Evolutionary conservation across 2,797 vertebrate genomes (phyloP).

Genomic region (Pangasius djambal): DNA sequence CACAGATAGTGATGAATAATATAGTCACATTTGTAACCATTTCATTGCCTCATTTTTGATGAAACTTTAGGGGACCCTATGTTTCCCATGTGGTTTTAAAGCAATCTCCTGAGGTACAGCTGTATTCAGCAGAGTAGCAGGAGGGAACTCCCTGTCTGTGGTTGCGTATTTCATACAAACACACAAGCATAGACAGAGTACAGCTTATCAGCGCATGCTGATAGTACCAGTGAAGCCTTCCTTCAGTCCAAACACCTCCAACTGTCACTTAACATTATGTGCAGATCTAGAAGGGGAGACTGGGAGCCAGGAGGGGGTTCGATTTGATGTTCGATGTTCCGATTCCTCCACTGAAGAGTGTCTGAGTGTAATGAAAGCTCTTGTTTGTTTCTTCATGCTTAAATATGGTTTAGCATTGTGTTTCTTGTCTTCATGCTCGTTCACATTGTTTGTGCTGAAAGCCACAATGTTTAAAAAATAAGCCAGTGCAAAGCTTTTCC

Average conservation of each 20-base stretch:
- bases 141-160: not conserved
- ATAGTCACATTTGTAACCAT: not conserved
- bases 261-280: not conserved
- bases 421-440: not conserved
- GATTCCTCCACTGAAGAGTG: not conserved
- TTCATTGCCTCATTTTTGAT: not conserved
- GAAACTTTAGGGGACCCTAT: not conserved
- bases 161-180: not conserved
- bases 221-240: not conserved
- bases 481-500: not conserved
- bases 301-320: not conserved
- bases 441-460: slow-evolving; percentile 61
- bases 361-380: not conserved
- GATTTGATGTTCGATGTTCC: not conserved
- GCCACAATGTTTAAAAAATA: slow-evolving; percentile 29
- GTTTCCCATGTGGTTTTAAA: not conserved
- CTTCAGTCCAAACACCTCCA: not conserved
- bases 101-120: not conserved
- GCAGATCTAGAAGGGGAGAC: not conserved
- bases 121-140: not conserved
- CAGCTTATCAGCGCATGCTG: not conserved
- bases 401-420: not conserved
- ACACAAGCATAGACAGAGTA: not conserved
- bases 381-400: slow-evolving; percentile 1
- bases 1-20: not conserved